These are phyloP conservation scores for Etheostoma cragini DNA, from an alignment of 2,113 vertebrate genomes.

Conservation along the genomic window DNA sequence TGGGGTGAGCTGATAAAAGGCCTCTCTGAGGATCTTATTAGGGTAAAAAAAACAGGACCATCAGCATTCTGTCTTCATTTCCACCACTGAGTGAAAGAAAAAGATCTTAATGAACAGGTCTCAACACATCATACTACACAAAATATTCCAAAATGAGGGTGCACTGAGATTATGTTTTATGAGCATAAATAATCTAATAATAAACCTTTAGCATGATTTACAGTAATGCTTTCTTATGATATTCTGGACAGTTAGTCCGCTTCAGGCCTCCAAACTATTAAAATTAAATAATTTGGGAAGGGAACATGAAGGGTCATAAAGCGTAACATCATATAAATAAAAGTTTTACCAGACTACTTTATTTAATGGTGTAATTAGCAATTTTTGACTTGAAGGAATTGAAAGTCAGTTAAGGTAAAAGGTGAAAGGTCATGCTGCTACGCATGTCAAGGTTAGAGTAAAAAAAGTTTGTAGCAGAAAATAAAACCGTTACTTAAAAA, in stretches of 20 bases:
- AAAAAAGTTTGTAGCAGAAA: neutral
- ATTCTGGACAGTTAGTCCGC: neutral
- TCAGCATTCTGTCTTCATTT: too few species aligned
- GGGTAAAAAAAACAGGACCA: too few species aligned
- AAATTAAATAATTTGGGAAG: neutral
- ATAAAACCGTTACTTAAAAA: neutral
- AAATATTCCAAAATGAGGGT: neutral
- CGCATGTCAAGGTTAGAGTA: neutral
- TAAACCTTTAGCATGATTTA: neutral
- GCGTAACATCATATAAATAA: too few species aligned
- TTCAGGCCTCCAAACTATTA: neutral
- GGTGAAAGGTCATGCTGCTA: neutral
- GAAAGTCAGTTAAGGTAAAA: neutral
- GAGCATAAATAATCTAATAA: neutral
- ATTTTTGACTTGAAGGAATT: too few species aligned
- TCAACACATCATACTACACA: neutral
- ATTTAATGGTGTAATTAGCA: too few species aligned
- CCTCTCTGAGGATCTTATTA: too few species aligned
- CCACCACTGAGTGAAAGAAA: too few species aligned
- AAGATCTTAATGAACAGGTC: neutral
- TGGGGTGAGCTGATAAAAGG: too few species aligned
- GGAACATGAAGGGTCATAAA: neutral
- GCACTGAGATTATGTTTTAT: neutral
- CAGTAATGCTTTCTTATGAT: neutral
- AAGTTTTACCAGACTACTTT: too few species aligned